A percentile compares a stretch with the other conserved stretches of the same genome.
phyloP scores from a whole-genome alignment of 2,797 vertebrate genomes.

The Taenioides sp. region DNA sequence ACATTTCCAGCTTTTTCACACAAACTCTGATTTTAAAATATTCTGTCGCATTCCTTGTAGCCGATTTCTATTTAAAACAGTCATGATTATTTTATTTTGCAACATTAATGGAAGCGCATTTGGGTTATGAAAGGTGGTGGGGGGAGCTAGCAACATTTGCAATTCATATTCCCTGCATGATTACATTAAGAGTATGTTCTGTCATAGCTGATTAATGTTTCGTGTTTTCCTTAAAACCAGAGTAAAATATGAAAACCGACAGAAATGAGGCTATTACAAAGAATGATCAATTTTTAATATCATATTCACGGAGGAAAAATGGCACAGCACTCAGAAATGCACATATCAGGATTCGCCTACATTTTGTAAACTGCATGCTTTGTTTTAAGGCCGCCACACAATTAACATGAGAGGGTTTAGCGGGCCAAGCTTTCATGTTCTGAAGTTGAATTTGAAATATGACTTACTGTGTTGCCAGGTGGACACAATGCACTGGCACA shows the following conservation, averaged over 20 bases:
- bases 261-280: conserved; percentile 91
- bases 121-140: conserved; percentile 53
- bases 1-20: conserved; percentile 68
- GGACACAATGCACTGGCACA: conserved; percentile 23
- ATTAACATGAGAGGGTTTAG: conserved; percentile 74
- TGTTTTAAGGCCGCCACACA: conserved; percentile 68
- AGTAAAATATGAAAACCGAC: conserved; percentile 93
- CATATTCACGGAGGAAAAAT: conserved; percentile 74
- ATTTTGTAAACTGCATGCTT: conserved; percentile 76
- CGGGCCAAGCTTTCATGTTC: conserved; percentile 65
- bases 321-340: conserved; percentile 76
- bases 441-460: conserved; percentile 63
- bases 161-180: conserved; percentile 96
- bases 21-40: conserved; percentile 73
- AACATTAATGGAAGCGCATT: conserved; percentile 92
- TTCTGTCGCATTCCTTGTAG: conserved; percentile 75
- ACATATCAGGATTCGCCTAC: conserved; percentile 78
- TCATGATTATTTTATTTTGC: conserved; percentile 96
- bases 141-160: conserved; percentile 83
- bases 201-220: conserved; percentile 97
- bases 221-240: conserved; percentile 93
- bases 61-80: conserved; percentile 84
- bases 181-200: conserved; percentile 97
- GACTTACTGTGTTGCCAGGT: conserved; percentile 57
- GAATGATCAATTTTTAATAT: conserved; percentile 91